These are phyloP conservation scores for Tetragnatha montana DNA, from an alignment of 2,888 invertebrate genomes.

Conservation along the genomic window DNA sequence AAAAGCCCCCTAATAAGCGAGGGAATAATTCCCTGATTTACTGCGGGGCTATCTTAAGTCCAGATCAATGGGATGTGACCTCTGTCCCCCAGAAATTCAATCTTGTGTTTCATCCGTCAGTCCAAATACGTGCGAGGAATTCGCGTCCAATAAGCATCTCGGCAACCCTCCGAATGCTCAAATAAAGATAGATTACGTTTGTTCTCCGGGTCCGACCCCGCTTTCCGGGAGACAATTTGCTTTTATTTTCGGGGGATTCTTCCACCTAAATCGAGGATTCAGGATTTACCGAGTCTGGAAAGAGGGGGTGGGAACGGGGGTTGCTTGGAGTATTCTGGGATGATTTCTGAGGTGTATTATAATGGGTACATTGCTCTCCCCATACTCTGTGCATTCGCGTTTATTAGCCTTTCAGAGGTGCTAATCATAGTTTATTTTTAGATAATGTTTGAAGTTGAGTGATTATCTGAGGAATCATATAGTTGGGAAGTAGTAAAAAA, in stretches of 20 bases:
- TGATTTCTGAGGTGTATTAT: no score
- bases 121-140: conserved; percentile 44
- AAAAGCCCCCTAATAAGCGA: conserved; percentile 33
- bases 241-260: conserved; percentile 7
- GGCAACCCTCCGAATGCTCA: conserved; percentile 20
- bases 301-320: no score
- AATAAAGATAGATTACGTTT: conserved; percentile 56
- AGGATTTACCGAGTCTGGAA: background rate
- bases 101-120: conserved; percentile 32
- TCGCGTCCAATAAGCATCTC: conserved; percentile 60
- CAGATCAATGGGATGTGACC: conserved; percentile 49
- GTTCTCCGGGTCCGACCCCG: conserved; percentile 4
- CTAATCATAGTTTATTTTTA: no score
- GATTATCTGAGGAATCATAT: no score
- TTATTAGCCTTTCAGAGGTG: no score
- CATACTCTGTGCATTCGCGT: no score
- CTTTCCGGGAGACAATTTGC: conserved; percentile 7
- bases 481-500: no score
- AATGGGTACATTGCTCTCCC: no score
- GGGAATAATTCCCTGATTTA: conserved; percentile 42
- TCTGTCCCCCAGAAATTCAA: conserved; percentile 51
- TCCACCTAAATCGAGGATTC: background rate
- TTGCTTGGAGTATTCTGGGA: no score
- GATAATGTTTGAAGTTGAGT: no score
- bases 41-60: conserved; percentile 14